Evolutionary conservation across 2,113 vertebrate genomes (phyloP).

Genomic region (Podocnemis expansa): DNA sequence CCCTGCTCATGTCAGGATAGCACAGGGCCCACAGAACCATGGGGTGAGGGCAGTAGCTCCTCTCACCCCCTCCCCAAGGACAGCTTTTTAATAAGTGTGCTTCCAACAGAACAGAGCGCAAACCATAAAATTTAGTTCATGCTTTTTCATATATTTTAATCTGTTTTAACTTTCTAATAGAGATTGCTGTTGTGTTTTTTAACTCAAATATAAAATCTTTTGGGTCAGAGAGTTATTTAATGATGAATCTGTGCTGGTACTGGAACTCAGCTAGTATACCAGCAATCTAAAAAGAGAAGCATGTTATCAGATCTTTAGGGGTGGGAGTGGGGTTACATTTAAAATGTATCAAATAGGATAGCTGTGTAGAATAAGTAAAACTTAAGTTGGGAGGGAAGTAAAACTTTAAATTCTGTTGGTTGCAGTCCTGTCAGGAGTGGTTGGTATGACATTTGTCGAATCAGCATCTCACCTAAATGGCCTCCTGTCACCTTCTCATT

Average conservation of each 20-base stretch:
- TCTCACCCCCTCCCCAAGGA: too few species aligned
- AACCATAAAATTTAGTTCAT: not conserved
- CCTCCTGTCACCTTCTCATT: accelerated
- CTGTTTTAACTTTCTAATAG: not conserved
- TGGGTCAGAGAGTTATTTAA: not conserved
- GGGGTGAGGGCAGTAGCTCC: too few species aligned
- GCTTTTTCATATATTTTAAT: not conserved
- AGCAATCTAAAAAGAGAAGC: not conserved
- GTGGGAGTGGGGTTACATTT: not conserved
- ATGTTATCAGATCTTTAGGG: not conserved
- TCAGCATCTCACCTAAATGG: not conserved
- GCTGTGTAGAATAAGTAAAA: not conserved
- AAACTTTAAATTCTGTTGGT: not conserved
- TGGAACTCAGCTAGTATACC: not conserved
- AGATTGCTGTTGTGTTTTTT: not conserved
- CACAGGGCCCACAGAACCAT: too few species aligned
- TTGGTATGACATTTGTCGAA: not conserved
- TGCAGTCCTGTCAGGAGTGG: not conserved
- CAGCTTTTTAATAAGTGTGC: not conserved
- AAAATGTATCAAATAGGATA: not conserved
- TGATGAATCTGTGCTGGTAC: not conserved
- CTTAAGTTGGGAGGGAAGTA: too few species aligned
- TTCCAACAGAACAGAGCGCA: not conserved
- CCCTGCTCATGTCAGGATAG: too few species aligned
- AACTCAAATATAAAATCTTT: not conserved